phyloP scores from a whole-genome alignment of 2,888 invertebrate species.

The Ariolimax columbianus region DNA sequence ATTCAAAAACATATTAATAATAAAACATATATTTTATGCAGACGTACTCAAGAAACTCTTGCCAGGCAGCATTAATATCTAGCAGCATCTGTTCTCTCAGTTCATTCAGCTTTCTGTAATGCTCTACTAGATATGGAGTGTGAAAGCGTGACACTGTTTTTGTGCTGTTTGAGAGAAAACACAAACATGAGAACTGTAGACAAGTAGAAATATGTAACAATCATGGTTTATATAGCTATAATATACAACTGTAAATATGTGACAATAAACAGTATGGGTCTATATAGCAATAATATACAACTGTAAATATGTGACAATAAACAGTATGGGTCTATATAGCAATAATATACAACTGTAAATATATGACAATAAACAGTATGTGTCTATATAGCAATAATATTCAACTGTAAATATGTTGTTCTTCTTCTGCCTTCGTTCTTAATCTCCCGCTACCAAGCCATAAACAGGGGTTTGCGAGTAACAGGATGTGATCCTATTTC shows the following conservation, averaged over 20 bases:
- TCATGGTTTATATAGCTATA: not conserved
- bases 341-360: not conserved
- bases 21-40: not conserved
- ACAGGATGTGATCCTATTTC: too few species aligned
- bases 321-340: not conserved
- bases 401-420: too few species aligned
- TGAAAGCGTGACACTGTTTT: slow-evolving; percentile 78
- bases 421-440: too few species aligned
- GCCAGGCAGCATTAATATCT: slow-evolving; percentile 76
- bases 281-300: not conserved
- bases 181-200: not conserved
- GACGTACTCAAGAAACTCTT: slow-evolving; percentile 69
- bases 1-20: not conserved
- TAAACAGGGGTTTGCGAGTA: too few species aligned
- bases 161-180: slow-evolving; percentile 69
- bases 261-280: not conserved
- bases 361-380: too few species aligned
- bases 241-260: not conserved
- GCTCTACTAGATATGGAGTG: slow-evolving; percentile 74
- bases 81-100: slow-evolving; percentile 74
- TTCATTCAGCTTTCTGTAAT: slow-evolving; percentile 71
- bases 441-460: too few species aligned
- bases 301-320: too few species aligned
- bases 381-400: too few species aligned
- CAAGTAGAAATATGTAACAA: not conserved